Percentiles rank a stretch among this genome's conserved stretches.
Evolutionary conservation across 2,113 vertebrate species (phyloP).

Genomic region (Megaceryle maxima): DNA sequence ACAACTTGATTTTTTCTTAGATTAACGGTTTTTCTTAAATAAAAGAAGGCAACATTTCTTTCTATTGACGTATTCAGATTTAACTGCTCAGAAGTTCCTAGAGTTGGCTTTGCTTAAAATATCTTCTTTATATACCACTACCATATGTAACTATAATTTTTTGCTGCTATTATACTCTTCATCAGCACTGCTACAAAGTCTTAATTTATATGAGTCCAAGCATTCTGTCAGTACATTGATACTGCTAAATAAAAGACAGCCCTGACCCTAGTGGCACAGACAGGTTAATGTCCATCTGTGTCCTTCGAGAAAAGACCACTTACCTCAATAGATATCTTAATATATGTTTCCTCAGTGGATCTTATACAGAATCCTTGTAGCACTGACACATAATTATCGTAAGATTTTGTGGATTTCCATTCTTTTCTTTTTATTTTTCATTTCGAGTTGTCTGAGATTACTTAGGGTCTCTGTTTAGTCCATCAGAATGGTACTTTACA

Average conservation of each 20-base stretch:
- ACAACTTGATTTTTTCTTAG: not conserved
- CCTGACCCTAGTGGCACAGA: not conserved
- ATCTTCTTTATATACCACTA: not conserved
- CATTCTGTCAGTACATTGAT: not conserved
- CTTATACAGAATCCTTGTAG: not conserved
- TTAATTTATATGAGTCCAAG: not conserved
- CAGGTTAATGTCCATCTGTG: not conserved
- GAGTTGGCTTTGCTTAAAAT: not conserved
- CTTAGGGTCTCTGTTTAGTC: not conserved
- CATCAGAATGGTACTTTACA: not conserved
- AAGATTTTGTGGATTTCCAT: not conserved
- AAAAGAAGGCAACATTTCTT: not conserved
- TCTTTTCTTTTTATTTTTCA: not conserved
- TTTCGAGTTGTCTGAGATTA: not conserved
- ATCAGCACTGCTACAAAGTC: not conserved
- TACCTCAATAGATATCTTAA: not conserved
- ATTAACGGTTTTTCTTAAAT: not conserved
- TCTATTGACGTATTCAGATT: not conserved
- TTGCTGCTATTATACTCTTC: not conserved
- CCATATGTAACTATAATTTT: not conserved
- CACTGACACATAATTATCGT: not conserved
- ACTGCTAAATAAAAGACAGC: not conserved
- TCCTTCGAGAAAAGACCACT: not conserved
- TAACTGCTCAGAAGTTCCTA: not conserved
- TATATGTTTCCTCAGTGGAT: not conserved